Evolutionary conservation across 2,888 invertebrate genomes (phyloP), one percentile per base, ranked within the genome.

Genomic region (Caenorhabditis plicata): DNA sequence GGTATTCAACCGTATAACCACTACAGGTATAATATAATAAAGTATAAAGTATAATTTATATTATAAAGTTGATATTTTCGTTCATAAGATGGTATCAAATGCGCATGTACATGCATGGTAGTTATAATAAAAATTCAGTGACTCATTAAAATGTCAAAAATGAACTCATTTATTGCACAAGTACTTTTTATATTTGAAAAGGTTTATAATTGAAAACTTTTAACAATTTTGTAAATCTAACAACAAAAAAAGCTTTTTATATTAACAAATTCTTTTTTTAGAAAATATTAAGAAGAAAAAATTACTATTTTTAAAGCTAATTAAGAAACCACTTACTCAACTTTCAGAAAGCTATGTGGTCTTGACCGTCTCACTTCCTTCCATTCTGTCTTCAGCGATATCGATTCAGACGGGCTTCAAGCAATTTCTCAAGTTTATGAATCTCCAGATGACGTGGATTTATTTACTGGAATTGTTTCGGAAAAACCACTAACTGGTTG

Each of bases 401-500:
- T 79, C 68, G 71, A 73, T 31, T 39, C 54, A 20, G 56, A 64
- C 5, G 58, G 71, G 11, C 62, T 78, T 9, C 58, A 54, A 15
- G 72, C 74, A 4, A 51, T 79, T 17, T 45, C 66, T 39, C 56
- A 62, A 8, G 75, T 75, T 4, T 78, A 77, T 45, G 75, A 75
- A n/a, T 55, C 61, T 32, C 54, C 56, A 9, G 66, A 64, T 20
- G 68, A 68, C 25, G 53, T 66, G 11, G 69, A 69, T 33, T 29
- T 69, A 20, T 69, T 67, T 47, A 62, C 69, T 9, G 69, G 69
- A 35, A 47, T 69, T 2, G 42, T 64, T 8, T 55, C 66, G 1
- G 69, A 69, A 29, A 57, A 48, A 32, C 39, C 44, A 1, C 44
- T 58, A 5, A 49, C 90, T 75, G 94, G 93, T 4, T n/a, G n/a